Evolutionary conservation across 2,113 vertebrate genomes (phyloP), one percentile per base, ranked within the genome.

Genomic region (Phasianus colchicus): DNA sequence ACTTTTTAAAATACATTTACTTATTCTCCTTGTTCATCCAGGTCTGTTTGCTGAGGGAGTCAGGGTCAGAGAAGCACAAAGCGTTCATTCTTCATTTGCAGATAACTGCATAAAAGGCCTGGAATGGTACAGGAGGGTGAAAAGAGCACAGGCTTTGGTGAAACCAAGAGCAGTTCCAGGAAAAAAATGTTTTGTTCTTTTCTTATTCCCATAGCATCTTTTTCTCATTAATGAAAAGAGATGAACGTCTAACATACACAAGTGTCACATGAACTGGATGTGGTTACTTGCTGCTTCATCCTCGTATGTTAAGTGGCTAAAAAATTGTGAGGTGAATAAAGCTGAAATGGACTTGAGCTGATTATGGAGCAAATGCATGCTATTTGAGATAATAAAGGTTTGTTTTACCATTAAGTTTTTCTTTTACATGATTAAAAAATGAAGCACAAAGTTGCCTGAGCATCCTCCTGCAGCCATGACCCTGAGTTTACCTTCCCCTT

Each of bases 251-350:
- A 74, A 61, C 4, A 2, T 60, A 55, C 0, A 0, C 57, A 58
- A 65, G 11, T 13, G 47, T 79, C 43, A 18, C 12, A 43, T 43
- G 54, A 54, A 87, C 66, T 10, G 32, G 30, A 85, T 36, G 43
- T 66, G 21, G 6, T 38, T n/a, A 63, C 76, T 78, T 89, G 18
- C 30, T 88, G 29, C 42, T 80, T 76, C 15, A 34, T 55, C 38
- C 80, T 86, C 9, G 15, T 63, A 10, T 0, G 1, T 71, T 79
- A 34, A 2, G 14, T 1, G 2, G 25, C 16, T 67, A 63, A 83
- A 54, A 83, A 88, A 50, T 13, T 40, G 9, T 71, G 36, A 17
- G 25, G 13, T 86, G 29, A 82, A 65, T 43, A 69, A 63, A 85
- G 58, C 52, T 30, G 43, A 82, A 21, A 34, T 50, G 42, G 54